Evolutionary conservation across 2,113 vertebrate genomes (phyloP).

Genomic region (Phrynosoma blainvillii): DNA sequence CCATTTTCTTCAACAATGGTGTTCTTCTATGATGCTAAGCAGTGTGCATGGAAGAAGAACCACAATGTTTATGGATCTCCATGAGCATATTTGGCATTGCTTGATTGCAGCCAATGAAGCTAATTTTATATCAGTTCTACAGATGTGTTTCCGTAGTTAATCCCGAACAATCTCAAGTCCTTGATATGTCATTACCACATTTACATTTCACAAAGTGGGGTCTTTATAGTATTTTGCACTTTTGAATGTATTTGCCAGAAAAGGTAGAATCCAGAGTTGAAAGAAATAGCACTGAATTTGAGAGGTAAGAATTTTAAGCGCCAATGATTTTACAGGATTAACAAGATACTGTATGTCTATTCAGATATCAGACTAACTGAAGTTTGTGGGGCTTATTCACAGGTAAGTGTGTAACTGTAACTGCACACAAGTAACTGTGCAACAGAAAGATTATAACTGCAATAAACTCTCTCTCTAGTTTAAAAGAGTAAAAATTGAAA

Average conservation of each 20-base stretch:
- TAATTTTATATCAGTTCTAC: not conserved
- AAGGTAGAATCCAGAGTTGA: not conserved
- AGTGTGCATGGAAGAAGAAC: not conserved
- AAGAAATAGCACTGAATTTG: not conserved
- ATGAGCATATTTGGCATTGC: too few species aligned
- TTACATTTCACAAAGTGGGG: not conserved
- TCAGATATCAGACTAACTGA: not conserved
- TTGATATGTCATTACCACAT: not conserved
- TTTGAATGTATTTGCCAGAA: not conserved
- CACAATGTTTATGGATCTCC: not conserved
- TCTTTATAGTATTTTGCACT: not conserved
- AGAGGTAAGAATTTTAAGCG: not conserved
- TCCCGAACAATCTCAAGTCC: not conserved
- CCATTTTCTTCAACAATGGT: not conserved
- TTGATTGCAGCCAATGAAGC: not conserved
- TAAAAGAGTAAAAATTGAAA: not conserved
- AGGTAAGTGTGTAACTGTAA: not conserved
- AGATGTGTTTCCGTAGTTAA: not conserved
- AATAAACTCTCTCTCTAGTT: not conserved
- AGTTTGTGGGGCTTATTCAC: not conserved
- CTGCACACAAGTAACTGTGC: not conserved
- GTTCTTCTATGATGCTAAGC: not conserved
- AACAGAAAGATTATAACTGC: not conserved
- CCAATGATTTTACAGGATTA: not conserved
- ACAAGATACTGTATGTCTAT: not conserved